Base-by-base conservation (phyloP, 2,888 invertebrate species). In the Peribatodes rhomboidaria region DNA sequence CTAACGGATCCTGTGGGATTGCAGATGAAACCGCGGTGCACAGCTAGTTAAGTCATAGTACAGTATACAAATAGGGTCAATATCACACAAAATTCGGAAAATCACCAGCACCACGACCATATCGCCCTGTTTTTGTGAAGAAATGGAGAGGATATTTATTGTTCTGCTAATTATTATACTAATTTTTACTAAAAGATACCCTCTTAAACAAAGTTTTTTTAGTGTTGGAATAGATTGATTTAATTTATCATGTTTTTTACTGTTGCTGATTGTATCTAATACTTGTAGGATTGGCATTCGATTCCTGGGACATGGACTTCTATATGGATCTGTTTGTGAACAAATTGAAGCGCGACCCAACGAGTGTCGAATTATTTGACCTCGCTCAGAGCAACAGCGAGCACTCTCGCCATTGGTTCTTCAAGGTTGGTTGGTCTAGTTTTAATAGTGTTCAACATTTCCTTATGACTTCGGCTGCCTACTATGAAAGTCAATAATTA, bases 371-470 rank as follows among this genome's bases (percentile, higher is more conserved):
- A 86, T 96, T 99, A 78, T 99, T 99, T 91, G 99, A 99, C 93
- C 95, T 99, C 74, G 99, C 99, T 2, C 99, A 99, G 88, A 98
- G 98, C 33, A 99, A 99, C 86, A 98, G 99, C 87, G 99, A 99
- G 86, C 99, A 99, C 88, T 98, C 98, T 67, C 95, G 99, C 6
- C 99, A 99, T 94, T 99, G 99, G 99, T 99, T 99, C 92, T 99
- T 99, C 89, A 98, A 98, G 91, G 94, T 94, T 84, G 91, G 94
- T 94, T 84, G 75, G 1, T 41, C n/a, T 14, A 53, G n/a, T 35
- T 46, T 11, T 39, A 52, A 67, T 72, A 31, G 65, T 22, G 33
- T 16, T 35, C 20, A 56, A 20, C 6, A 31, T 16, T 46, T 44
- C 35, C 52, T 35, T 52, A 37, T 47, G 2, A 44, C 35, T 8